Evolutionary conservation across 2,113 vertebrate species (phyloP).

Genomic region (Melanerpes formicivorus): DNA sequence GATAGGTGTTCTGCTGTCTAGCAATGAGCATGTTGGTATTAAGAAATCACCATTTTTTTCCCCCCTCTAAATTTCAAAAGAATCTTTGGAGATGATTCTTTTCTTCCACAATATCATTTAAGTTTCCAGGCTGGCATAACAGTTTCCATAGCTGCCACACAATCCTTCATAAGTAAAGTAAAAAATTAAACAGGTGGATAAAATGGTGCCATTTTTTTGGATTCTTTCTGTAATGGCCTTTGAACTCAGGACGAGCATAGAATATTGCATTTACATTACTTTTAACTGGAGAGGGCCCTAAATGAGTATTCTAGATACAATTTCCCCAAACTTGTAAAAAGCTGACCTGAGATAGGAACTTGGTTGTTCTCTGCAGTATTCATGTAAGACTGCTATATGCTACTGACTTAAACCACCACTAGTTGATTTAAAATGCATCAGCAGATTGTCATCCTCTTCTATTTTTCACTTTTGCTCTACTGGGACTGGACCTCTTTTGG

Average conservation of each 20-base stretch:
- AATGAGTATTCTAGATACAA: background rate
- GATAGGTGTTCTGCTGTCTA: no score
- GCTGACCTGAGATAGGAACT: background rate
- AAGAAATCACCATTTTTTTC: no score
- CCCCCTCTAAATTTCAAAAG: no score
- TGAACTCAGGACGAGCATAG: background rate
- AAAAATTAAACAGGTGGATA: background rate
- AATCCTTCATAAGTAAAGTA: background rate
- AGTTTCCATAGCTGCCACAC: background rate
- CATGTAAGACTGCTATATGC: background rate
- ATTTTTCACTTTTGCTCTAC: background rate
- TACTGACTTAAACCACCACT: background rate
- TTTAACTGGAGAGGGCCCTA: background rate
- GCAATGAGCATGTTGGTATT: no score
- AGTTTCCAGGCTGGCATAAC: background rate
- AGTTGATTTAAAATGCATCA: background rate
- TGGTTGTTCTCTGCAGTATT: background rate
- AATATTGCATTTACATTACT: background rate
- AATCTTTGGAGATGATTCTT: background rate
- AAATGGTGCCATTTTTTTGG: fast-evolving
- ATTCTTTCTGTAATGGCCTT: background rate
- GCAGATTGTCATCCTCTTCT: background rate
- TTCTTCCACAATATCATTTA: constrained; percentile 1
- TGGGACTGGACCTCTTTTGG: background rate
- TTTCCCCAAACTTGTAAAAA: background rate